A percentile compares a stretch with the other conserved stretches of the same genome.
phyloP scores from a whole-genome alignment of 2,797 vertebrate species.

The Linurgus olivaceus region DNA sequence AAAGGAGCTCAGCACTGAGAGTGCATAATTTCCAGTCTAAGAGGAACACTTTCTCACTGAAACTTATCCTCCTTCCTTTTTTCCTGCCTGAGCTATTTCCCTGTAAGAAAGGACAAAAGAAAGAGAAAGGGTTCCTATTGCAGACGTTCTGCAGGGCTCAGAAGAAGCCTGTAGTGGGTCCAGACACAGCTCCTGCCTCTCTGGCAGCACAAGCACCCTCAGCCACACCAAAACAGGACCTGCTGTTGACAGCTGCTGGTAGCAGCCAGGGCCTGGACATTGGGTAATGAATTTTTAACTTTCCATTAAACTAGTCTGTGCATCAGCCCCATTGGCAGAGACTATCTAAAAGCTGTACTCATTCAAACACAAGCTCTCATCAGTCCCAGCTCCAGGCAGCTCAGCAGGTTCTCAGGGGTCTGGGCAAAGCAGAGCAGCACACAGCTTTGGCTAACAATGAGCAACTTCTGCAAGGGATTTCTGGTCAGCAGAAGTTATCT shows the following conservation, averaged over 20 bases:
- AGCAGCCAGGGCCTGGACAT: not conserved
- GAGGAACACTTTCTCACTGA: not conserved
- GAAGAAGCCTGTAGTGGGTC: not conserved
- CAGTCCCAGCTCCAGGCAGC: not conserved
- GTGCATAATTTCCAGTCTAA: not conserved
- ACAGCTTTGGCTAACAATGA: not conserved
- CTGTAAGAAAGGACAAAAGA: not conserved
- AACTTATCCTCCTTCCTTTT: not conserved
- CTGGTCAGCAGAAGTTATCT: not conserved
- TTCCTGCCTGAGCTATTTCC: not conserved
- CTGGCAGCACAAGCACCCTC: not conserved
- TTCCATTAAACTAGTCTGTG: not conserved
- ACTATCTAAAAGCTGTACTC: not conserved
- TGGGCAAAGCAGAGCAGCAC: not conserved
- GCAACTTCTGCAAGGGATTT: not conserved
- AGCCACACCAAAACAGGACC: not conserved
- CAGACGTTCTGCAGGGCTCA: fast-evolving
- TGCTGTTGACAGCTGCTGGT: not conserved
- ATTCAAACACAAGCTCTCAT: not conserved
- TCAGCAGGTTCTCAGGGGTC: not conserved
- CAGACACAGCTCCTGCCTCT: not conserved
- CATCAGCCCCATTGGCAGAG: not conserved
- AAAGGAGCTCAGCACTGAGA: not conserved
- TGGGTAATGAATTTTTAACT: not conserved
- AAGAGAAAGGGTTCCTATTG: not conserved